A percentile compares a stretch with the other conserved stretches of the same genome.
phyloP scores from a whole-genome alignment of 2,113 vertebrate species.

The Mionectes macconnelli region DNA sequence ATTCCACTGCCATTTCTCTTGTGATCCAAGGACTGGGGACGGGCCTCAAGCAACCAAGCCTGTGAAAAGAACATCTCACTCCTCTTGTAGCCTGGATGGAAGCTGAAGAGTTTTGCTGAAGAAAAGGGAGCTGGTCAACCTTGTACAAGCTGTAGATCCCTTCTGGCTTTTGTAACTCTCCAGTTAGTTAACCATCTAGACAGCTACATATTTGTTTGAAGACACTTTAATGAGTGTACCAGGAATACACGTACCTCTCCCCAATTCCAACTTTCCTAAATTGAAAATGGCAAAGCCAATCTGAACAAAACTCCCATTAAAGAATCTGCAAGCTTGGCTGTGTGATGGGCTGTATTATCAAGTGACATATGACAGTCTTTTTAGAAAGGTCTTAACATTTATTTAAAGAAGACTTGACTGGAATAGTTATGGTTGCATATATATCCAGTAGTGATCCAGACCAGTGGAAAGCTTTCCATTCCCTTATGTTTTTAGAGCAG shows the following conservation, averaged over 20 bases:
- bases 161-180: background rate
- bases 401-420: background rate
- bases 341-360: background rate
- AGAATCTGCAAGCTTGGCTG: background rate
- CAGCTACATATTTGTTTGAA: background rate
- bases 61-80: background rate
- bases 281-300: background rate
- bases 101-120: background rate
- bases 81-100: background rate
- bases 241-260: background rate
- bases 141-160: accelerated
- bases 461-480: background rate
- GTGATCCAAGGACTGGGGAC: background rate
- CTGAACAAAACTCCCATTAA: background rate
- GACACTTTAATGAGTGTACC: background rate
- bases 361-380: accelerated
- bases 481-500: background rate
- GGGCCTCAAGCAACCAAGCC: background rate
- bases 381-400: background rate
- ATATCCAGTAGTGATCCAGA: background rate
- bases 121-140: background rate
- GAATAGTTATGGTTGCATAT: background rate
- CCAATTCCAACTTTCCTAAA: background rate
- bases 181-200: background rate
- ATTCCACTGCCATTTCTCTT: too few species aligned